Conservation (phyloP, 2,113 vertebrate genomes). For the Otocyon megalotis region DNA sequence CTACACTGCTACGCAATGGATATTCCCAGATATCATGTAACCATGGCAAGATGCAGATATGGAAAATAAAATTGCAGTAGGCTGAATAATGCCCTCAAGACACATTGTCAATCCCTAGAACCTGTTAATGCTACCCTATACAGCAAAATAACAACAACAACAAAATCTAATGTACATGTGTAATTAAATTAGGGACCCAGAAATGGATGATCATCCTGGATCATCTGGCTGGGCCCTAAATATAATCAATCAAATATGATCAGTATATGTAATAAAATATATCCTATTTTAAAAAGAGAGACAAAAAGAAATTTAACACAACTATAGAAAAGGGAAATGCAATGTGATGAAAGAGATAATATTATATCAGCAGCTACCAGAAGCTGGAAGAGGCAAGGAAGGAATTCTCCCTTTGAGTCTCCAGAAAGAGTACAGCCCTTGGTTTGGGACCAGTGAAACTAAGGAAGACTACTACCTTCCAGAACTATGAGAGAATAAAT, state of each 20-base stretch:
- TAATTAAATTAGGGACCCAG: neutral
- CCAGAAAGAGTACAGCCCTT: neutral
- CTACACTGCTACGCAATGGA: rapidly evolving
- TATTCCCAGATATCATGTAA: neutral
- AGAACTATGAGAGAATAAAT: neutral
- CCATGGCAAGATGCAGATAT: neutral
- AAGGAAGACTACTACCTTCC: neutral
- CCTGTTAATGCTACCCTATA: neutral
- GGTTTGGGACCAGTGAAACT: neutral
- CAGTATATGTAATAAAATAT: neutral
- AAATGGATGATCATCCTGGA: neutral
- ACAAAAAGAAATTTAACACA: neutral
- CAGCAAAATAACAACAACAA: neutral
- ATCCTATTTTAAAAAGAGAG: neutral
- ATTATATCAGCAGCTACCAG: neutral
- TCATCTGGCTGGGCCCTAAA: neutral
- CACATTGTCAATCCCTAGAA: neutral
- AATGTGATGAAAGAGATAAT: neutral
- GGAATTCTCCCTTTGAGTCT: neutral
- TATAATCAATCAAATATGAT: neutral
- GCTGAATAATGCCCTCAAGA: neutral
- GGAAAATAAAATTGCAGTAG: neutral
- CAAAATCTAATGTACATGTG: neutral
- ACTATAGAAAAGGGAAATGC: neutral
- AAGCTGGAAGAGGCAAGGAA: neutral